These are phyloP conservation scores for Bubo scandiacus DNA, from an alignment of 2,113 vertebrate species.

Conservation along the genomic window DNA sequence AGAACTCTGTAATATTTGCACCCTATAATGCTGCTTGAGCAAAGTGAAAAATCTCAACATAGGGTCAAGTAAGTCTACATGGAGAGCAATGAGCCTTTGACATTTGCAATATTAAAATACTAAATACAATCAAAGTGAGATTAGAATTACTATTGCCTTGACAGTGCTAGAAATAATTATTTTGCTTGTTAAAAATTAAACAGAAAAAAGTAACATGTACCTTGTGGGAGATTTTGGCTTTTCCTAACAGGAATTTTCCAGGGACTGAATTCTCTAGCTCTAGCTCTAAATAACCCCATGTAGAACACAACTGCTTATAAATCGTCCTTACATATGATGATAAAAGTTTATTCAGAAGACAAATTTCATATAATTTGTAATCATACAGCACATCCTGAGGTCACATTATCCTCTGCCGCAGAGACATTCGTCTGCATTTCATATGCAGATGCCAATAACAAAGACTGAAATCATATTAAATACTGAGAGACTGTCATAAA, in stretches of 20 bases:
- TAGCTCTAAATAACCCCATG: not conserved
- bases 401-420: not conserved
- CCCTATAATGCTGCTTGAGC: not conserved
- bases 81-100: not conserved
- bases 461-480: not conserved
- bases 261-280: not conserved
- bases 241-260: not conserved
- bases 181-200: not conserved
- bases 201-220: not conserved
- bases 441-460: conserved; percentile 20
- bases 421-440: not conserved
- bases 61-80: not conserved
- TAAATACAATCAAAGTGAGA: not conserved
- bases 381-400: not conserved
- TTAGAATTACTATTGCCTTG: not conserved
- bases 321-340: not conserved
- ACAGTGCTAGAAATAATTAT: not conserved
- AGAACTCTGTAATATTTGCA: not conserved
- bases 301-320: not conserved
- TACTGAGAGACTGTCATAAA: not conserved
- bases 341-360: conserved; percentile 20
- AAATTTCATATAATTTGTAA: not conserved
- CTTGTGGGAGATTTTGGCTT: not conserved
- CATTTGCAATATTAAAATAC: not conserved
- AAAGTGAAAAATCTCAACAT: not conserved